These are phyloP conservation scores for Phyllotis vaccarum DNA, from an alignment of 2,797 vertebrate genomes.

Conservation along the genomic window DNA sequence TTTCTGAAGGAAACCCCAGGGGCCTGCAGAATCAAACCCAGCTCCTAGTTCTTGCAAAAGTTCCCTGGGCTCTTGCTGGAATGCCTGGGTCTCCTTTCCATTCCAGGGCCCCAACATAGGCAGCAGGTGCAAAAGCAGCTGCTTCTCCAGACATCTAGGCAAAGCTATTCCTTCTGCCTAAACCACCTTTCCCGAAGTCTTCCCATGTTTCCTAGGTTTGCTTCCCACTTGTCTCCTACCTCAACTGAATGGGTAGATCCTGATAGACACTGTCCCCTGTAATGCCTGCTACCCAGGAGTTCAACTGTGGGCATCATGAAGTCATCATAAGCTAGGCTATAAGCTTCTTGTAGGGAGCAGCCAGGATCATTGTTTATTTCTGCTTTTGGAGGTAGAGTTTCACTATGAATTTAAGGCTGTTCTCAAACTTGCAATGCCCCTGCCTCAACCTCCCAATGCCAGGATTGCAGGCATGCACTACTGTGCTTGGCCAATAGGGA, in stretches of 20 bases:
- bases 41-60: neutral
- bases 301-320: neutral
- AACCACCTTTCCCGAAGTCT: neutral
- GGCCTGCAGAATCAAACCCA: constrained; percentile 20
- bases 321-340: neutral
- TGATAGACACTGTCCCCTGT: neutral
- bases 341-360: neutral
- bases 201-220: neutral
- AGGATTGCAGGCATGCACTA: neutral
- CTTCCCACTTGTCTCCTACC: neutral
- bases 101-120: neutral
- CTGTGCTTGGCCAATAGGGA: too few relatives aligned
- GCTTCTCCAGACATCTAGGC: neutral
- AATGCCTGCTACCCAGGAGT: neutral
- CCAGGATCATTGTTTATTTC: neutral
- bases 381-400: neutral
- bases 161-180: neutral
- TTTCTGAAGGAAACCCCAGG: neutral
- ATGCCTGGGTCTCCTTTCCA: neutral
- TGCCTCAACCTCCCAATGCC: neutral
- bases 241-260: neutral
- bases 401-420: neutral
- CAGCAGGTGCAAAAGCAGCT: neutral
- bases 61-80: neutral
- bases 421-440: neutral